A percentile compares a stretch with the other conserved stretches of the same genome.
phyloP scores from a whole-genome alignment of 2,113 vertebrate genomes.

The Athene noctua region DNA sequence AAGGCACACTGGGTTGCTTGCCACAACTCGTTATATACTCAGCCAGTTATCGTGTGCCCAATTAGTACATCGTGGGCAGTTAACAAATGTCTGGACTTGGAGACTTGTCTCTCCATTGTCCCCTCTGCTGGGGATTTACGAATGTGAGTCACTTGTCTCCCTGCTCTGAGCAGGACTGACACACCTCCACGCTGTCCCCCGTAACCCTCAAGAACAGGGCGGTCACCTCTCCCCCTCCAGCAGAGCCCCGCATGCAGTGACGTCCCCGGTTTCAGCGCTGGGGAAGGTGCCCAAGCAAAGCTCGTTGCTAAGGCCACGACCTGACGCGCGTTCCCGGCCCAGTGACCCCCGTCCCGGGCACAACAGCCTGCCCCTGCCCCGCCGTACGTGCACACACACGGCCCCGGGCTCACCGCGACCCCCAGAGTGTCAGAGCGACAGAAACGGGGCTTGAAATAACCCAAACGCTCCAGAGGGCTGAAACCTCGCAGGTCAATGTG shows the following conservation, averaged over 20 bases:
- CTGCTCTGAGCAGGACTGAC: no score
- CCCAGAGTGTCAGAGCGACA: background rate
- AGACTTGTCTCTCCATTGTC: no score
- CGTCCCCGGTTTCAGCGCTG: background rate
- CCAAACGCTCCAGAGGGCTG: background rate
- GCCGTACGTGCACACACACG: accelerated
- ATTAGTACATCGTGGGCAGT: no score
- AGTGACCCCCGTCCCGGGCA: accelerated
- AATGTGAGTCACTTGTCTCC: no score
- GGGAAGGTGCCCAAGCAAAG: accelerated
- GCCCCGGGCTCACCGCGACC: background rate
- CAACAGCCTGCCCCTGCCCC: background rate
- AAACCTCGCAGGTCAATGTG: no score
- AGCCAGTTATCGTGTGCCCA: no score
- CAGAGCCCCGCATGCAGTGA: background rate
- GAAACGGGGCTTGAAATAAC: background rate
- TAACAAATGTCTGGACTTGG: no score
- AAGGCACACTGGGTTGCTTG: no score
- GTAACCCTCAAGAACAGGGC: background rate
- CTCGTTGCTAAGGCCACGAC: background rate
- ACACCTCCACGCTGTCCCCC: background rate
- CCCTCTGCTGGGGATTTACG: no score
- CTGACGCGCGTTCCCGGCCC: background rate
- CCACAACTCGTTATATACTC: no score
- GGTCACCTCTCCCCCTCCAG: background rate